Evolutionary conservation across 2,888 invertebrate species (phyloP).

Genomic region (Melanostoma mellinum): DNA sequence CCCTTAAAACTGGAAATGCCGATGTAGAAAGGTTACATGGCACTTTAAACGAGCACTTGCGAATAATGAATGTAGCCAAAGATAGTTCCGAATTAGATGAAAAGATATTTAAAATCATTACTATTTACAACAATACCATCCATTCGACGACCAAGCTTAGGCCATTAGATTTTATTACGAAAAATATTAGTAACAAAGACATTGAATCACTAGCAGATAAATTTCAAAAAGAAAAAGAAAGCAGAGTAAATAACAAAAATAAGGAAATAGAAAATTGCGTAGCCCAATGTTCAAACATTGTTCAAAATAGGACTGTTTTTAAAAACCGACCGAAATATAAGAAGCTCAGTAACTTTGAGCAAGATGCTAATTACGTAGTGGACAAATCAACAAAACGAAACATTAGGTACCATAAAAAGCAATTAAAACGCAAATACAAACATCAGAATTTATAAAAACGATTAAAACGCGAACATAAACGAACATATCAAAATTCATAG

Average conservation of each 20-base stretch:
- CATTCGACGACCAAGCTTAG: conserved; percentile 18
- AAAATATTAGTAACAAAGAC: too few relatives aligned
- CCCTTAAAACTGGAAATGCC: too few relatives aligned
- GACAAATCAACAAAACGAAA: conserved; percentile 33
- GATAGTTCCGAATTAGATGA: conserved; percentile 34
- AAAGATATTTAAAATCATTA: conserved; percentile 35
- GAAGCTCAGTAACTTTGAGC: conserved; percentile 13
- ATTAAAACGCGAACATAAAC: conserved; percentile 57
- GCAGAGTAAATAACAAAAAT: too few relatives aligned
- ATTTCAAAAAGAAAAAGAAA: too few relatives aligned
- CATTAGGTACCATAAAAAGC: conserved; percentile 23
- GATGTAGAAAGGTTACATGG: too few relatives aligned
- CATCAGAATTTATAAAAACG: conserved; percentile 21
- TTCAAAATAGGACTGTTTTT: too few relatives aligned
- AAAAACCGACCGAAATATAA: conserved; percentile 2
- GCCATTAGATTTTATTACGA: too few relatives aligned
- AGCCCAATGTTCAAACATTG: too few relatives aligned
- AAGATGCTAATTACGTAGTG: conserved; percentile 13
- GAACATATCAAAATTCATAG: too few relatives aligned
- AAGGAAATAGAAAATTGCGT: too few relatives aligned
- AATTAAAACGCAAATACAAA: conserved; percentile 11
- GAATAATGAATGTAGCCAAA: conserved; percentile 3
- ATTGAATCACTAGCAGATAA: too few relatives aligned
- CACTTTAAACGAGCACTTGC: not conserved
- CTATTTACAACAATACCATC: conserved; percentile 20